Evolutionary conservation across 30 jellyfish, hydroid and myxozoan species (phyloP).

Genomic region (Catostylus mosaicus): DNA sequence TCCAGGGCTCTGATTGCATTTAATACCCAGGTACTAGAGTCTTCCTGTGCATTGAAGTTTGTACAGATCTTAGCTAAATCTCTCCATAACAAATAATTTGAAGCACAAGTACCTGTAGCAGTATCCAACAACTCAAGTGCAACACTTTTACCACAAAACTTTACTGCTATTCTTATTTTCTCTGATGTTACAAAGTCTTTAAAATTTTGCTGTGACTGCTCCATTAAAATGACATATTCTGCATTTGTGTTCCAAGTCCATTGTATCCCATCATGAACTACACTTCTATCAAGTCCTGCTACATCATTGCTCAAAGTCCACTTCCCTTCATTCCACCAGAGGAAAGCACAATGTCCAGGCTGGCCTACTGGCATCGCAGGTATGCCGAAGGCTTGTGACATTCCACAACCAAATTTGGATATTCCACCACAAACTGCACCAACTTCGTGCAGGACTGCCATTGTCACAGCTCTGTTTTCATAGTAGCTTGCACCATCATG

Average conservation of each 20-base stretch:
- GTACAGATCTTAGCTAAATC: conserved; percentile 23
- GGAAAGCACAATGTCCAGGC: conserved; percentile 66
- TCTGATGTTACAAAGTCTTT: conserved; percentile 14
- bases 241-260: conserved; percentile 44
- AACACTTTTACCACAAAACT: background rate
- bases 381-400: conserved; percentile 64
- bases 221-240: conserved; percentile 21
- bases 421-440: conserved; percentile 70
- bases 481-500: conserved; percentile 54
- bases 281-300: conserved; percentile 34
- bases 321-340: conserved; percentile 61
- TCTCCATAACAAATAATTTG: conserved; percentile 26
- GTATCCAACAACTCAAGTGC: conserved; percentile 1
- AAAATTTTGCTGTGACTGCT: conserved; percentile 16
- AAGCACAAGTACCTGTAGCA: conserved; percentile 16
- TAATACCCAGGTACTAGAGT: background rate
- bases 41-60: background rate
- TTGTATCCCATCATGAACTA: conserved; percentile 52
- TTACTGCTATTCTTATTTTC: conserved; percentile 29
- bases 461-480: conserved; percentile 24
- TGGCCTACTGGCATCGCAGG: conserved; percentile 66
- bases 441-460: conserved; percentile 24
- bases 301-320: conserved; percentile 45
- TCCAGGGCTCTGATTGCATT: background rate
- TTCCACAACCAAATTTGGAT: conserved; percentile 59